phyloP scores from a whole-genome alignment of 2,113 vertebrate species.

The Notothenia coriiceps region DNA sequence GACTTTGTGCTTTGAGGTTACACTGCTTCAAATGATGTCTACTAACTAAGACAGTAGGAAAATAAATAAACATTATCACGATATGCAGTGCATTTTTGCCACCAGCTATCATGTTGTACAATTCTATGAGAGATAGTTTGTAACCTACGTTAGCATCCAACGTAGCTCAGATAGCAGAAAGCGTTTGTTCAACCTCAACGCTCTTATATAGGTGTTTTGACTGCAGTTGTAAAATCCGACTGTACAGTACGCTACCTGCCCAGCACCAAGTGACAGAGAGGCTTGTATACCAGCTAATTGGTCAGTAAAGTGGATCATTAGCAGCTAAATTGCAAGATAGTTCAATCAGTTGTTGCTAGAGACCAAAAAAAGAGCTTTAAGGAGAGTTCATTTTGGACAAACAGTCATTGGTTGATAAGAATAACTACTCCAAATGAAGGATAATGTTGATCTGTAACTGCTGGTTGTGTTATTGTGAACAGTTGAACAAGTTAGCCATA shows the following conservation, averaged over 20 bases:
- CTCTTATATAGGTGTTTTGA: neutral
- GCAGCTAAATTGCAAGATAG: neutral
- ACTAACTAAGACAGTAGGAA: neutral
- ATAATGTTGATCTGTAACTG: neutral
- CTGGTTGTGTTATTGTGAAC: neutral
- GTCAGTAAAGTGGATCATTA: neutral
- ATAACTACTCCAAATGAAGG: neutral
- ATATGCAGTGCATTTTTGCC: neutral
- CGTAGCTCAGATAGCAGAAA: neutral
- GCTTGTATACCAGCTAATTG: neutral
- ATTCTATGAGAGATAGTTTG: neutral
- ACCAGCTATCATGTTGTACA: neutral
- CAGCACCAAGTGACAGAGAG: too few relatives aligned
- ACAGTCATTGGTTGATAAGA: neutral
- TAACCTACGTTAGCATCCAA: neutral
- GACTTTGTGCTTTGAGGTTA: neutral
- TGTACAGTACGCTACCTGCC: neutral
- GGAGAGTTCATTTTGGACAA: neutral
- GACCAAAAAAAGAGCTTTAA: neutral
- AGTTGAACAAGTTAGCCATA: neutral
- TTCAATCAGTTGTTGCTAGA: neutral
- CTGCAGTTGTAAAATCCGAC: neutral
- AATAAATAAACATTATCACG: neutral
- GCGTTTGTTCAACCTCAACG: neutral
- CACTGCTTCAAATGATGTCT: neutral